Evolutionary conservation across 2,797 vertebrate genomes (phyloP), one percentile per base, ranked within the genome.

Genomic region (Simalia tracyae): DNA sequence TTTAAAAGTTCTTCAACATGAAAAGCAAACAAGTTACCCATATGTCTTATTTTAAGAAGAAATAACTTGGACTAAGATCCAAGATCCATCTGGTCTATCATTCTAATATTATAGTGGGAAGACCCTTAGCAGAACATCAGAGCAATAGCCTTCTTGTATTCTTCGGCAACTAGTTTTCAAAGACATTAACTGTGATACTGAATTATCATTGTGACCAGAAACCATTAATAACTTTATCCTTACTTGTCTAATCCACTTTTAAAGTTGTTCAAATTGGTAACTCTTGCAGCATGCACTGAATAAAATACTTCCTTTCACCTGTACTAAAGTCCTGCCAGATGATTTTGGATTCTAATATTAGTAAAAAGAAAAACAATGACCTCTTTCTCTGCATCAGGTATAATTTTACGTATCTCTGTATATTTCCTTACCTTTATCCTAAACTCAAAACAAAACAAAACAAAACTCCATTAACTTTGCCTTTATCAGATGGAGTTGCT

Each of bases 21-120:
- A 91, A 89, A 86, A 89, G 22, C 9, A 36, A 81, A 54, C 4
- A 42, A 88, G 17, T 26, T 42, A 59, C 66, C 42, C 7, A 22
- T 88, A 22, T 88, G 50, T 50, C 60, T 63, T 59, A 86, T 68
- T 90, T 90, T 87, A 87, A 87, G 57, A 87, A 36, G 36, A 81
- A 81, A 81, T 81, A 46, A 46, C 22, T 24, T 81, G 72, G 42
- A 22, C 72, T 46, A 54, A 86, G 28, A 72, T 9, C 22, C 22
- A 10, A 68, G 56, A 54, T n/a, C 50, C 31, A 56, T 22, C 19
- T 68, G 68, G 28, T n/a, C 42, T 46, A 66, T 28, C 28, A 88
- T 66, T 88, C 46, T 31, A n/a, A 66, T 50, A 28, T n/a, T 22
- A 31, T 28, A 31, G 14, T 57, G 28, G 54, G 26, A 26, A 57